Base-by-base conservation (phyloP, 2,113 vertebrate species). In the Callipepla californica region DNA sequence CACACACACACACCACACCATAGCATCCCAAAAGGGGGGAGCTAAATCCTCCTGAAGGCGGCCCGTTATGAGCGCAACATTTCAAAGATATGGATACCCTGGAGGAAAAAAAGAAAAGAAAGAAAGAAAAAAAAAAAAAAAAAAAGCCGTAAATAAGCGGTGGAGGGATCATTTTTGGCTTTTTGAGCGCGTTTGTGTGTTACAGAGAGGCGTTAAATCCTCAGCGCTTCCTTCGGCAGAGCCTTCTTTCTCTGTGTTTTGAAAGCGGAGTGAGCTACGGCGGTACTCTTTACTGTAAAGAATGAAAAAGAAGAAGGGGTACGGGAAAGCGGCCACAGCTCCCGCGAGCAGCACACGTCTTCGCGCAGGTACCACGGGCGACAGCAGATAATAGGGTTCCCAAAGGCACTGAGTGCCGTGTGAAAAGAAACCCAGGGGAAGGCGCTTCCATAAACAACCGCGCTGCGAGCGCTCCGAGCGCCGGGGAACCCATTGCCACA, bases 401-500 rank as follows among this genome's bases (percentile, higher is more conserved):
- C 79, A 85, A 76, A 92, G 81, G 47, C 73, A 90, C 77, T 48
- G 87, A 59, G 42, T 40, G 80, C 86, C 88, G 77, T 80, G 55
- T 3, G 85, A 38, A 80, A 81, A 86, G 66, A 79, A 87, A 91
- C 66, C 63, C 55, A 10, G 6, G 53, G 40, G 57, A 86, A 38
- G 23, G 80, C 66, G 20, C 93, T 81, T 47, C 65, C 82, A 58
- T 79, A 55, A 89, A 44, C 90, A 73, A 62, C 85, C 32, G 2
- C 5, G 17, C 76, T n/a, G 85, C 38, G 89, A 48, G 85, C 3
- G 76, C 72, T 68, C 13, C 22, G 47, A 92, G 83, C 62, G 6
- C 68, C 7, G 55, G 44, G 47, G 94, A 97, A 94, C 25, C 72
- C 96, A 93, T 90, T 80, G 95, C 97, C 97, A 98, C 97, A 98